Percentiles rank a stretch among this genome's conserved stretches.
Conservation (phyloP, 2,113 vertebrate genomes). For the Tonatia bakeri region DNA sequence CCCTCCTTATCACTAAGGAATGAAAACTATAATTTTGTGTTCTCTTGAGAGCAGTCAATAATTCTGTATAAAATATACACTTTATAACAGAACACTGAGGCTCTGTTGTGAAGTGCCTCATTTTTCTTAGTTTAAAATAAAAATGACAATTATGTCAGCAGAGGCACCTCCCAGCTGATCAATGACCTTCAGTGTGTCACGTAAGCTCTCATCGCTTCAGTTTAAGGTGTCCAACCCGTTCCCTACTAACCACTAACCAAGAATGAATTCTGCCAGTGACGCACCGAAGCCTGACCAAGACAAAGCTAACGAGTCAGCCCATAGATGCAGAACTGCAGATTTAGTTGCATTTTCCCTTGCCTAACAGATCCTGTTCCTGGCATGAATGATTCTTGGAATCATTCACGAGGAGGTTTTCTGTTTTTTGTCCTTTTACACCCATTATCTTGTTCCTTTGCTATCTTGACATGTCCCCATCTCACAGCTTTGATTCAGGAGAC, state of each 20-base stretch:
- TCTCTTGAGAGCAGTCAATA: background rate
- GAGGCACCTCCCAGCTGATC: background rate
- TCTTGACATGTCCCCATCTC: constrained; percentile 70
- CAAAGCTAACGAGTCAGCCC: background rate
- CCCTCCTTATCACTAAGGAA: background rate
- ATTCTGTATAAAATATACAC: background rate
- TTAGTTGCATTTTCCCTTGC: background rate
- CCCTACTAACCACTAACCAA: background rate
- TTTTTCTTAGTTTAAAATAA: background rate
- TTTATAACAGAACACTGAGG: background rate
- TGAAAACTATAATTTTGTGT: background rate
- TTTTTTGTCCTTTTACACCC: constrained; percentile 69
- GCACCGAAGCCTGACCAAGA: background rate
- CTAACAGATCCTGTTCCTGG: background rate
- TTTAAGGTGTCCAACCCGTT: no score
- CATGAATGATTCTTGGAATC: background rate
- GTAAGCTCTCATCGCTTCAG: background rate
- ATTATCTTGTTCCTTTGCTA: constrained; percentile 70
- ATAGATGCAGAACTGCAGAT: background rate
- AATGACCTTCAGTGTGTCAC: background rate
- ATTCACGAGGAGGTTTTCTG: constrained; percentile 40
- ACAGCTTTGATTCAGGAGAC: constrained; percentile 51
- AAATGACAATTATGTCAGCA: background rate
- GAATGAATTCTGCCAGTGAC: background rate
- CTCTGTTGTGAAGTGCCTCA: background rate